These are phyloP conservation scores for Eilema depressum DNA, from an alignment of 2,888 invertebrate species.

Conservation along the genomic window DNA sequence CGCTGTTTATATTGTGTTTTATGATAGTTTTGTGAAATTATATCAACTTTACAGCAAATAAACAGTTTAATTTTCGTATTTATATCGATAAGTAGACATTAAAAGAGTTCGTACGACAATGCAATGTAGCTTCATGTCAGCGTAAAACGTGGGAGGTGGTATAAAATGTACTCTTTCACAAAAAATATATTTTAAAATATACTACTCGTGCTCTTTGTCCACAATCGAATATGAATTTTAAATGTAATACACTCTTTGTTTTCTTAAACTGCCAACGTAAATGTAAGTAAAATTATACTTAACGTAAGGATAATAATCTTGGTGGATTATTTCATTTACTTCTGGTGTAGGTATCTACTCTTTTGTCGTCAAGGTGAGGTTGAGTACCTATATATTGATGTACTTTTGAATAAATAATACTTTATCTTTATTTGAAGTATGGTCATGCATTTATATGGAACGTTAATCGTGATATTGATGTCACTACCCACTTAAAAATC, in stretches of 20 bases:
- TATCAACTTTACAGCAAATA: constrained; percentile 38
- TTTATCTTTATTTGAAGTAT: constrained; percentile 51
- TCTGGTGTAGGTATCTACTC: constrained; percentile 22
- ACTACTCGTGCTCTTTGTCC: constrained; percentile 54
- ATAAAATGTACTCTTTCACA: constrained; percentile 58
- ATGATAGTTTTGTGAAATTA: constrained; percentile 37
- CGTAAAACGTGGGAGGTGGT: constrained; percentile 66
- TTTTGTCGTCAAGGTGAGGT: constrained; percentile 27
- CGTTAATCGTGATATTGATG: constrained; percentile 59
- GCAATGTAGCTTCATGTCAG: constrained; percentile 47
- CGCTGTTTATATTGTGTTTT: constrained; percentile 33
- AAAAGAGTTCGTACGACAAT: constrained; percentile 55
- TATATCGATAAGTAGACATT: constrained; percentile 43
- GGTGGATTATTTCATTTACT: constrained; percentile 54
- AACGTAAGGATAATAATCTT: constrained; percentile 53
- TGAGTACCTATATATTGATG: constrained; percentile 28
- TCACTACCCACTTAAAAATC: constrained; percentile 57
- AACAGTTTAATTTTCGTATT: constrained; percentile 41
- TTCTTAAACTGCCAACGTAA: constrained; percentile 60
- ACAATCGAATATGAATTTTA: constrained; percentile 78
- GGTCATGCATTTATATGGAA: constrained; percentile 52
- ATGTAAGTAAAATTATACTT: constrained; percentile 56
- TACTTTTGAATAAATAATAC: constrained; percentile 49
- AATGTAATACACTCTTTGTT: constrained; percentile 73
- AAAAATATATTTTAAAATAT: constrained; percentile 70